Evolutionary conservation across 2,797 vertebrate species (phyloP).

Genomic region (Poliocrania exsul): DNA sequence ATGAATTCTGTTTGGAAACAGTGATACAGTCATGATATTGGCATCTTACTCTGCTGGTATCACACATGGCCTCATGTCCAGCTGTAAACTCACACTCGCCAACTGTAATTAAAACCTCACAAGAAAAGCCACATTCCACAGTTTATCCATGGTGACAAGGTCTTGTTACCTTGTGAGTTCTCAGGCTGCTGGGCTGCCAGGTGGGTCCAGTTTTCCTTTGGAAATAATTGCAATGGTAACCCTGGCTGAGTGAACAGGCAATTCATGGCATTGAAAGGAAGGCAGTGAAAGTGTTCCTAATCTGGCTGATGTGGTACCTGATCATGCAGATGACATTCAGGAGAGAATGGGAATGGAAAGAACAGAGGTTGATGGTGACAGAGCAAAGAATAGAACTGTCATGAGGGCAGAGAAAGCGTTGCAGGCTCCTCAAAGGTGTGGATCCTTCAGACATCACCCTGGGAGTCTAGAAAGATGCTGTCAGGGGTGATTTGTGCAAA

Average conservation of each 20-base stretch:
- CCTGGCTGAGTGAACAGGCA: fast-evolving
- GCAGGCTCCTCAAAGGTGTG: neutral
- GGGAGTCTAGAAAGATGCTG: neutral
- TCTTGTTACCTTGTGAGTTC: neutral
- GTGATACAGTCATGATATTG: neutral
- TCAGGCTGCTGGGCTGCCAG: neutral
- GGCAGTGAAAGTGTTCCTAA: neutral
- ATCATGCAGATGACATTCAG: neutral
- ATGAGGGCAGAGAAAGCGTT: neutral
- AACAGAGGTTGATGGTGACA: neutral
- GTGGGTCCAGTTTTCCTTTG: neutral
- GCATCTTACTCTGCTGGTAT: neutral
- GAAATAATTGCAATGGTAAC: neutral
- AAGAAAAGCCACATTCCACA: neutral
- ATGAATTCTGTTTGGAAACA: neutral
- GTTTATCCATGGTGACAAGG: neutral
- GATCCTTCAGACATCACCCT: neutral
- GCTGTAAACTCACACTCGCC: neutral
- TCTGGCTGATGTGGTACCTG: neutral
- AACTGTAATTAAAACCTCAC: neutral
- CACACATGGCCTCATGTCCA: neutral
- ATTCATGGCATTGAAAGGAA: neutral
- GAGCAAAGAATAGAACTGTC: neutral
- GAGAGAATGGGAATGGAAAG: neutral
- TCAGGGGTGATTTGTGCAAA: neutral